These are phyloP conservation scores for Chromis chromis DNA, from an alignment of 2,797 vertebrate species.

Conservation along the genomic window DNA sequence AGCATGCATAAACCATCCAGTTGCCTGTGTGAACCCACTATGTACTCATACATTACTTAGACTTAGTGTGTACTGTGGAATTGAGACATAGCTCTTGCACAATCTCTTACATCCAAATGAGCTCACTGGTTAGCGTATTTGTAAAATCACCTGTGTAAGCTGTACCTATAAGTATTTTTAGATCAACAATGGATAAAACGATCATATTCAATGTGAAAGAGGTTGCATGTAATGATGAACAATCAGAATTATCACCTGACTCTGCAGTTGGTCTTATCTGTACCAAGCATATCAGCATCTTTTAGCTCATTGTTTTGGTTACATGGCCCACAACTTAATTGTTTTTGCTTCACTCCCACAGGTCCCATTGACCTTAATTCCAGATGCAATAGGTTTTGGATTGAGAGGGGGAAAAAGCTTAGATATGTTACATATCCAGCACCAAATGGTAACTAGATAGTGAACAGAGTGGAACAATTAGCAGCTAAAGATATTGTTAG, in stretches of 20 bases:
- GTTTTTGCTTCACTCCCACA: too few relatives aligned
- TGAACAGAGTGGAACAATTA: not conserved
- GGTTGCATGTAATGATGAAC: not conserved
- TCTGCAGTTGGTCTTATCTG: not conserved
- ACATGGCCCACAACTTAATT: too few relatives aligned
- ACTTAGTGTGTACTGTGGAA: not conserved
- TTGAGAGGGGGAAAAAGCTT: too few relatives aligned
- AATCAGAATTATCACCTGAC: not conserved
- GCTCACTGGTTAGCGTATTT: not conserved
- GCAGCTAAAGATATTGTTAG: not conserved
- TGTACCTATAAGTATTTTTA: not conserved
- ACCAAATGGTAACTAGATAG: not conserved
- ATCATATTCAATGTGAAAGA: too few relatives aligned
- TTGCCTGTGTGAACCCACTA: not conserved
- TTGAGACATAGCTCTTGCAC: not conserved
- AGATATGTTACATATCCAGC: not conserved
- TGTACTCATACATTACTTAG: not conserved
- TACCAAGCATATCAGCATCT: not conserved
- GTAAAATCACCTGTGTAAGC: not conserved
- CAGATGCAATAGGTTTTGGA: too few relatives aligned
- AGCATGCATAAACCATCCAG: not conserved
- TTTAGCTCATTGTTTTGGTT: conserved; percentile 10
- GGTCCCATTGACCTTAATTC: too few relatives aligned
- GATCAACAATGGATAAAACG: not conserved
- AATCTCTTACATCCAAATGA: not conserved